Evolutionary conservation across 2,888 invertebrate species (phyloP), one percentile per base, ranked within the genome.

Genomic region (Disparrhopalites patrizii): DNA sequence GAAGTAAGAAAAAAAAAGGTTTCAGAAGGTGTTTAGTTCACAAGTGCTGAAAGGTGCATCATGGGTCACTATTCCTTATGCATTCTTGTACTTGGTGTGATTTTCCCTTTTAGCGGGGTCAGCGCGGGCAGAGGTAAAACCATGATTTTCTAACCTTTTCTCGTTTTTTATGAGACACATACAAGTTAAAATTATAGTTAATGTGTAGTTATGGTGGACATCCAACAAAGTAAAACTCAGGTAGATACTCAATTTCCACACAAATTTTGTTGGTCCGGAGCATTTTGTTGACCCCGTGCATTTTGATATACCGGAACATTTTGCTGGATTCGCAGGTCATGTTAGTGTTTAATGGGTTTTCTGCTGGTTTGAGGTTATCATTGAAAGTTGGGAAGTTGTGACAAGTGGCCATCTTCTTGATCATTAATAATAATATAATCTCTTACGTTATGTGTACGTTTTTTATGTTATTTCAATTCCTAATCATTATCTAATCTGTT

Each of bases 111-210:
- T 50, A 47, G 30, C 5, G 56, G 3, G 38, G 57, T 28, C 13
- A 47, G 40, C 28, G 71, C 69, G 23, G 71, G 71, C 33, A 63
- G 66, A 63, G 69, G 69, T 69, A 64, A 20, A 43, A 50, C 15
- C n/a, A 27, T 27, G 13, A 27, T 50, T 55, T 18, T 55, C 30
- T n/a, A 54, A 30, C 52, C 28, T 25, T 54, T 25, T 52, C 54
- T 18, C 33, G 8, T n/a, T n/a, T 31, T 33, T 50, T 47, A 28
- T 40, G 13, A 20, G 28, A 33, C 2, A 18, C 25, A 2, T 15
- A 4, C 20, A 36, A 36, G 13, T 36, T 13, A 10, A 36, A 36
- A 36, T 36, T 36, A 36, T 36, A n/a, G n/a, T n/a, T n/a, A n/a
- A n/a, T n/a, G n/a, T n/a, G n/a, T n/a, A n/a, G n/a, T n/a, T n/a